Percentiles rank a stretch among this genome's conserved stretches.
phyloP scores from a whole-genome alignment of 2,797 vertebrate genomes.

The Dendrocincla fuliginosa region DNA sequence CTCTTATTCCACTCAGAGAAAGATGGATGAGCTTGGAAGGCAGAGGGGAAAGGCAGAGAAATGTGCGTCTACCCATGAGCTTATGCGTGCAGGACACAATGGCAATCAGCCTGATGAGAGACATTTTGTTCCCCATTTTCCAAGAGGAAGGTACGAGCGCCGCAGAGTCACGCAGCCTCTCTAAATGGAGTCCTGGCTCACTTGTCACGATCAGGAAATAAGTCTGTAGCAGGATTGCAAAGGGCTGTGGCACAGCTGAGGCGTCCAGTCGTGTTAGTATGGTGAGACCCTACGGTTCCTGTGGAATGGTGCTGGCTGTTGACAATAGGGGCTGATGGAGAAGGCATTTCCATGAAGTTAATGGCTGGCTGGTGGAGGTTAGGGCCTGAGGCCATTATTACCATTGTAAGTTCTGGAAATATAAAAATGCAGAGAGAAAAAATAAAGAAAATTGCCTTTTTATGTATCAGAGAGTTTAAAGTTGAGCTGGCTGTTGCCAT shows the following conservation, averaged over 20 bases:
- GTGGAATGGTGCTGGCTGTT: slow-evolving; percentile 53
- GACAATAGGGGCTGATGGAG: slow-evolving; percentile 68
- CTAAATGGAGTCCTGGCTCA: neutral
- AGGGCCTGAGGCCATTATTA: slow-evolving; percentile 68
- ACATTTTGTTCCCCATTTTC: slow-evolving; percentile 64
- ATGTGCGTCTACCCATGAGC: neutral
- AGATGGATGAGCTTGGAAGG: slow-evolving; percentile 47
- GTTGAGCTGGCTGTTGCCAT: slow-evolving; percentile 71
- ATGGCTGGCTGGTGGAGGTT: slow-evolving; percentile 67
- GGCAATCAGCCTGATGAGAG: slow-evolving; percentile 74
- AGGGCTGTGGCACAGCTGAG: slow-evolving; percentile 28
- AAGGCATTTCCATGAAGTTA: slow-evolving; percentile 68
- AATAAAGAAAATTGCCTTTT: slow-evolving; percentile 73
- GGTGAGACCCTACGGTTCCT: slow-evolving; percentile 10
- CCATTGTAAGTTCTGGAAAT: slow-evolving; percentile 71
- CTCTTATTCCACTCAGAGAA: slow-evolving; percentile 62
- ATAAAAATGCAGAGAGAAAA: slow-evolving; percentile 66
- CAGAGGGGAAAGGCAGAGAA: slow-evolving; percentile 53
- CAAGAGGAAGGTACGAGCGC: slow-evolving; percentile 30
- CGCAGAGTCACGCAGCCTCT: slow-evolving; percentile 38
- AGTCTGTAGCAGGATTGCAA: neutral
- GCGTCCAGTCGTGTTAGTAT: slow-evolving; percentile 9
- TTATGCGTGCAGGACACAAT: neutral
- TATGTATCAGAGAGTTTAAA: slow-evolving; percentile 67
- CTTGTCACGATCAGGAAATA: slow-evolving; percentile 29